phyloP scores from a whole-genome alignment of 2,113 vertebrate species.

The Puffinus mauretanicus region DNA sequence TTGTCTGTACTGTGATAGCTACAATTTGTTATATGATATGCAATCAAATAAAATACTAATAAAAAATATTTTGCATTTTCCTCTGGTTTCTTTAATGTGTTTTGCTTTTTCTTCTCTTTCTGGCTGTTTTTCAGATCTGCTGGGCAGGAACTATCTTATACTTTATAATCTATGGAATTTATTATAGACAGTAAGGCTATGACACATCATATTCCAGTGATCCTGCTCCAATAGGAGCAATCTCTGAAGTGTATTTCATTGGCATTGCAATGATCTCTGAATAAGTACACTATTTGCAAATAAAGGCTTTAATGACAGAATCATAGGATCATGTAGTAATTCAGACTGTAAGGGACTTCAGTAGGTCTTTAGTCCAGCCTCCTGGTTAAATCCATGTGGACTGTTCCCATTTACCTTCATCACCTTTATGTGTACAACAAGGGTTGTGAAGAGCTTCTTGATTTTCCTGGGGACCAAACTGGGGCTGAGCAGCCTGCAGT shows the following conservation, averaged over 20 bases:
- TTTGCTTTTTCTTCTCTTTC: not conserved
- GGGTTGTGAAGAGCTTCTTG: not conserved
- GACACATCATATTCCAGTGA: not conserved
- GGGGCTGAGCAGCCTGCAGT: not conserved
- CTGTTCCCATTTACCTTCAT: not conserved
- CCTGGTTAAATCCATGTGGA: not conserved
- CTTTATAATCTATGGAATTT: not conserved
- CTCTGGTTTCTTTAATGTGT: not conserved
- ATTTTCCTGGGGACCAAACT: not conserved
- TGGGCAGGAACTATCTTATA: not conserved
- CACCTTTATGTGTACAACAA: not conserved
- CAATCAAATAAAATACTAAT: not conserved
- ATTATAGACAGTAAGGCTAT: not conserved
- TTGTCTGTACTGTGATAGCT: not conserved
- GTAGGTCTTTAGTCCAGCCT: not conserved
- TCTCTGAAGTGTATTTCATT: not conserved
- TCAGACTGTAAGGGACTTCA: not conserved
- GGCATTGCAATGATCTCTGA: rapidly evolving
- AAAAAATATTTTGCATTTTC: not conserved
- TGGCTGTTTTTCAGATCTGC: not conserved
- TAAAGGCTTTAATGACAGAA: not conserved
- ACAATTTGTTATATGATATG: not conserved
- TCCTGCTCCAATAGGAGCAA: not conserved
- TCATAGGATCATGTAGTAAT: not conserved
- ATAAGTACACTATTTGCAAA: not conserved